A percentile compares a stretch with the other conserved stretches of the same genome.
Conservation (phyloP, 2,113 vertebrate genomes). For the Cygnus buccinator region DNA sequence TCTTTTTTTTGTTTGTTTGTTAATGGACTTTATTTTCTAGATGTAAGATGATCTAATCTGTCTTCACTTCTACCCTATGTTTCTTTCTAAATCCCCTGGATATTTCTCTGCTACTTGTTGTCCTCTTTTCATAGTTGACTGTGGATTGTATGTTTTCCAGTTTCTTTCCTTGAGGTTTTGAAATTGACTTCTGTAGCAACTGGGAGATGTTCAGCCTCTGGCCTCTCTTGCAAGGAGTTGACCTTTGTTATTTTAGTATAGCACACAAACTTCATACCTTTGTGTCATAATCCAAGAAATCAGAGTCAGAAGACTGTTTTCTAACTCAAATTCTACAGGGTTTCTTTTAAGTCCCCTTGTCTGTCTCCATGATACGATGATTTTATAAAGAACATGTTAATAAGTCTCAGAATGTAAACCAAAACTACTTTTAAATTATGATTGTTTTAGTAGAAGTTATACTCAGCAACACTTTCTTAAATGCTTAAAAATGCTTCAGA, state of each 20-base stretch:
- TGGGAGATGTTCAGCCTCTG: neutral
- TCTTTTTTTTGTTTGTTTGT: neutral
- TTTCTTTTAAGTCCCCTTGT: neutral
- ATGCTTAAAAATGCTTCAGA: neutral
- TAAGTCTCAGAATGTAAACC: neutral
- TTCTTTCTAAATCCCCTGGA: neutral
- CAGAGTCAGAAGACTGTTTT: neutral
- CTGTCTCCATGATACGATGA: neutral
- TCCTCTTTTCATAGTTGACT: neutral
- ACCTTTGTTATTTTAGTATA: neutral
- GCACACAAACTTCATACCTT: neutral
- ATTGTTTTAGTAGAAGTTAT: neutral
- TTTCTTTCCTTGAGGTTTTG: neutral
- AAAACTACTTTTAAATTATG: neutral
- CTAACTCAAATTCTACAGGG: rapidly evolving
- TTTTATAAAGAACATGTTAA: neutral
- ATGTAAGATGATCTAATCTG: neutral
- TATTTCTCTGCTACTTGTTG: neutral
- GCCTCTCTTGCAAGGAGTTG: neutral
- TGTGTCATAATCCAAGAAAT: neutral
- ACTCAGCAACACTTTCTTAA: neutral
- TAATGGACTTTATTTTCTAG: neutral
- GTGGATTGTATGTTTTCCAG: neutral
- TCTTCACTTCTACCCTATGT: neutral
- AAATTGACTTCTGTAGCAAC: neutral